Base-by-base conservation (phyloP, 2,113 vertebrate genomes). In the Thunnus maccoyii region DNA sequence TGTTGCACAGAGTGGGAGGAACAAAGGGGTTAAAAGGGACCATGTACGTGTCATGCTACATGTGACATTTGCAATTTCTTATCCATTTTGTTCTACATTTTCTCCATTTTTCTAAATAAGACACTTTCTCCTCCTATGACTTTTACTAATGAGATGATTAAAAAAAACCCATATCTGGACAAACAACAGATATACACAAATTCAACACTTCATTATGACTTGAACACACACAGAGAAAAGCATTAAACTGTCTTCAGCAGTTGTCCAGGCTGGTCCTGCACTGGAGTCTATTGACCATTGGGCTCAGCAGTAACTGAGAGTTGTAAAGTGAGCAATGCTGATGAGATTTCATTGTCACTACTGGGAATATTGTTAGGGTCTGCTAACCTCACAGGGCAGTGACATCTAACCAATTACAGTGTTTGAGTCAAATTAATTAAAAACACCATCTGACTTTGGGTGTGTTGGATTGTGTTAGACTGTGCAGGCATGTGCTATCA, bases 331-430 rank as follows among this genome's bases (percentile, higher is more conserved):
- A 86, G 76, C 84, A 62, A 32, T 32, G 72, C 86, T 84, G 73
- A 89, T 86, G 84, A 88, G 80, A 88, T 83, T 88, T 89, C 86
- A 89, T 84, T 87, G 86, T 90, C 84, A 87, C 85, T 50, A 63
- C 56, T 70, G 68, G 84, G 77, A 82, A 86, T 73, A 77, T 84
- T 55, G 74, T 82, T 83, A 85, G 62, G 86, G 54, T 82, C 77
- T 52, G 75, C 71, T 56, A 22, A 70, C 72, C 56, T 65, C 78
- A 87, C 84, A 65, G 54, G 60, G 75, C 76, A 73, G 52, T 86
- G 80, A 86, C 87, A 83, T 79, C 80, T 46, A 55, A 48, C 87
- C 86, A 84, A 74, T 89, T 88, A 87, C 80, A 56, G 36, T 41
- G 1, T 41, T 41, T 9, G 80, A 84, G 84, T 82, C 82, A 84